Percentiles rank a stretch among this genome's conserved stretches.
Conservation (phyloP, 2,797 vertebrate species). For the Peromyscus attwateri region DNA sequence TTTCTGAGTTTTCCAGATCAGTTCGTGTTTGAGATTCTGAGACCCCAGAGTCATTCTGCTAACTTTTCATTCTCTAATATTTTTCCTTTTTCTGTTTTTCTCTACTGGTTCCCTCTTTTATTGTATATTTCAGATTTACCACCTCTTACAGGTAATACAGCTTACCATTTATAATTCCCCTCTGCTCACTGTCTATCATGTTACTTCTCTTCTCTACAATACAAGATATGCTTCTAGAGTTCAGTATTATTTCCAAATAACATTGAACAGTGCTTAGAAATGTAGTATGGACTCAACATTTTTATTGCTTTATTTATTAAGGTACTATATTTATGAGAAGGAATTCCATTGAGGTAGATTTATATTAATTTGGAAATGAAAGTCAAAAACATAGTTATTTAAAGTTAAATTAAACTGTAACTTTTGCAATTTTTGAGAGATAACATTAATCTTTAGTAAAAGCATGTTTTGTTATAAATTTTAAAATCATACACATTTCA, state of each 20-base stretch:
- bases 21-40: neutral
- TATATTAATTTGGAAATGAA: neutral
- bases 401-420: neutral
- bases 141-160: neutral
- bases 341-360: neutral
- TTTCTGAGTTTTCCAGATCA: neutral
- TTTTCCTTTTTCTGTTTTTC: neutral
- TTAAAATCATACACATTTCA: neutral
- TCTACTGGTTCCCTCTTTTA: neutral
- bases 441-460: neutral
- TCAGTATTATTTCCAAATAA: neutral
- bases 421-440: neutral
- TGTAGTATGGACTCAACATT: neutral
- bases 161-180: neutral
- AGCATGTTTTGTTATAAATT: neutral
- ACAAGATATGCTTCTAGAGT: neutral
- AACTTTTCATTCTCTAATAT: neutral
- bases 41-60: accelerated
- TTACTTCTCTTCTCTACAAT: neutral
- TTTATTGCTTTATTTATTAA: neutral
- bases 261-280: neutral
- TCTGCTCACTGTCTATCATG: neutral
- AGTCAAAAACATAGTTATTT: neutral
- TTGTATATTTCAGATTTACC: neutral
- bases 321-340: neutral